phyloP scores from a whole-genome alignment of 1,140 invertebrate genomes.

The Drosophila tani region DNA sequence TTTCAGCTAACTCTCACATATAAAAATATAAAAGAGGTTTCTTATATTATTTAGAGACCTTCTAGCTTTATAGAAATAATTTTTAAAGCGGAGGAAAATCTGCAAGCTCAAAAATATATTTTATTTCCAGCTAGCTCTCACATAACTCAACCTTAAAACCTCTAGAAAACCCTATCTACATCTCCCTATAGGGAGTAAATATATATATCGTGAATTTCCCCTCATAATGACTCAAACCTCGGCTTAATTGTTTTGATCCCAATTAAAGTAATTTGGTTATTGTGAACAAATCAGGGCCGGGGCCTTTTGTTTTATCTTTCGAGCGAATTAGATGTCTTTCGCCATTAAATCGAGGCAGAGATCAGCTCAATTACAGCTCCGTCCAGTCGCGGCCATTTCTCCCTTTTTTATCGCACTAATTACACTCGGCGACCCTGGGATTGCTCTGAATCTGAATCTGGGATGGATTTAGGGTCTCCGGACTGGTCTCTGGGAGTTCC shows the following conservation, averaged over 20 bases:
- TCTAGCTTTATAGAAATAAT: no score
- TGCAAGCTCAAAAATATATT: no score
- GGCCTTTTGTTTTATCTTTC: slow-evolving; percentile 19
- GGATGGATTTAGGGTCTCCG: slow-evolving; percentile 31
- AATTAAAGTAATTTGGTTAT: slow-evolving; percentile 41
- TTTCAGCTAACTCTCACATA: neutral
- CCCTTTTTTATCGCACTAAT: slow-evolving; percentile 58
- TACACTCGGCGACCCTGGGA: slow-evolving; percentile 32
- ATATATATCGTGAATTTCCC: slow-evolving; percentile 8
- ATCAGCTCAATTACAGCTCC: slow-evolving; percentile 42
- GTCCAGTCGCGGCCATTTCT: slow-evolving; percentile 18
- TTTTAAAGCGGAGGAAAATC: no score
- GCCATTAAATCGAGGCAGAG: slow-evolving; percentile 37
- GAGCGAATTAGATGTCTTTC: slow-evolving; percentile 36
- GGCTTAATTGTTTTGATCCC: slow-evolving; percentile 31
- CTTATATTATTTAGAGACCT: no score
- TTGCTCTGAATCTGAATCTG: slow-evolving; percentile 24
- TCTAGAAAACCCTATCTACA: neutral
- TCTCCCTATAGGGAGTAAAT: no score
- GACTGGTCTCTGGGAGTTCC: slow-evolving; percentile 6
- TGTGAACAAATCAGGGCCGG: slow-evolving; percentile 23
- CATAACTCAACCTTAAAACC: neutral
- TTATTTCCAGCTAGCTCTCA: no score
- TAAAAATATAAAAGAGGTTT: no score
- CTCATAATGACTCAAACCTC: neutral